Base-by-base conservation (phyloP, 2,888 invertebrate genomes). In the Octonoba sinensis region DNA sequence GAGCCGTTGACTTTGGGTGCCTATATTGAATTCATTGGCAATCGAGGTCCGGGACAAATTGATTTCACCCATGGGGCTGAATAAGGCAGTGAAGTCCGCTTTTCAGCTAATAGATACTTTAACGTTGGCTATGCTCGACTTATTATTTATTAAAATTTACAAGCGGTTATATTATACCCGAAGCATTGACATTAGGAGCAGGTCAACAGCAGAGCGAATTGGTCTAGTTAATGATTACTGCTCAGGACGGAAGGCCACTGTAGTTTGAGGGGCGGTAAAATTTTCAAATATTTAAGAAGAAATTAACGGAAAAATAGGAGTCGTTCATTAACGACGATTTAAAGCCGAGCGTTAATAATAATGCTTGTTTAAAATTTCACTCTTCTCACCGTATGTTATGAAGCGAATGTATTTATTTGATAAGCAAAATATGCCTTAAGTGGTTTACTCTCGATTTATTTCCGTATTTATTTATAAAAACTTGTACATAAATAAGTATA, bases 91-190 rank as follows among this genome's bases (percentile, higher is more conserved):
- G 11, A 18, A 20, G 24, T 46, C 46, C 56, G 24, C 62, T 54
- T 60, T 27, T 54, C 64, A 18, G 18, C 47, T 64, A 69, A 77
- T 64, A 70, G 69, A 70, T 64, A 64, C 64, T 64, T 70, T 64
- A 70, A 64, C 24, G 56, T 62, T 22, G 56, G 64, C 67, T 27
- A 22, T 44, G 69, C 60, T 47, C 56, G 16, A 54, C 46, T 70
- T 70, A 77, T 77, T 64, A 70, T 77, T 77, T 77, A 75, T 67
- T 75, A 51, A 75, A 75, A 75, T 67, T 67, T 54, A 69, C 69
- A 69, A 64, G 54, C 44, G 60, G 59, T 47, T 36, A 59, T 36
- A 51, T 67, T 67, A 36, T 20, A 51, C 18, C 27, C 16, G 36
- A 18, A 44, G 27, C 64, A 56, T 77, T 57, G 56, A 64, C 56